phyloP scores from a whole-genome alignment of 2,888 invertebrate genomes.

The Scaptomyza parva region DNA sequence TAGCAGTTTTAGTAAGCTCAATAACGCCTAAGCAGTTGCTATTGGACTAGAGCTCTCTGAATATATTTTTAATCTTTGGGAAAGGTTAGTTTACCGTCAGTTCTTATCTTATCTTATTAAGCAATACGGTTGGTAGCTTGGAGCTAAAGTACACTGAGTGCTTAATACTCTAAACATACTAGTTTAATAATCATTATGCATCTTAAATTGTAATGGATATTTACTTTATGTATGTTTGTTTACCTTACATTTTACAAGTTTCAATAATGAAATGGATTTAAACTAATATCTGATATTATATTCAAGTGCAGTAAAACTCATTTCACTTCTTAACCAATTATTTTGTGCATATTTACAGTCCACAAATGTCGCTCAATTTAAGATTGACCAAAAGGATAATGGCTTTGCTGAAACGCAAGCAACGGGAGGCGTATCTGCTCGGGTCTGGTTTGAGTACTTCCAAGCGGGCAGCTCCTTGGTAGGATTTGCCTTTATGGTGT shows the following conservation, averaged over 20 bases:
- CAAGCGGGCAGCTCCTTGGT: constrained; percentile 85
- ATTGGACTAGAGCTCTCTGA: neutral
- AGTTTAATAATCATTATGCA: neutral
- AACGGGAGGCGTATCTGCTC: constrained; percentile 83
- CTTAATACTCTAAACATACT: neutral
- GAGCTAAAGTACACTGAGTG: neutral
- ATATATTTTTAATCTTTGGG: constrained; percentile 1
- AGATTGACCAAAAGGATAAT: constrained; percentile 58
- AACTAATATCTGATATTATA: too few relatives aligned
- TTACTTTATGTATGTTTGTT: too few relatives aligned
- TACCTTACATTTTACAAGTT: too few relatives aligned
- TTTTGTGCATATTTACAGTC: constrained; percentile 26
- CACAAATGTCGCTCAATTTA: constrained; percentile 62
- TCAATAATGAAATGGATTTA: too few relatives aligned
- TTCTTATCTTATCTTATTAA: neutral
- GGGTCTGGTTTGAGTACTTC: constrained; percentile 85
- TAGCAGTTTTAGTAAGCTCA: neutral
- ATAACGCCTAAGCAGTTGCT: neutral
- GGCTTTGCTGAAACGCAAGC: constrained; percentile 83
- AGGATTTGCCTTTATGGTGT: constrained; percentile 84
- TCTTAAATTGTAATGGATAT: too few relatives aligned
- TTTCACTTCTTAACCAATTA: neutral
- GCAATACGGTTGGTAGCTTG: neutral
- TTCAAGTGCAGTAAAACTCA: too few relatives aligned
- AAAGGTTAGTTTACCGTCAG: neutral